Percentiles rank a stretch among this genome's conserved stretches.
phyloP scores from a whole-genome alignment of 2,888 invertebrate species.

The Oxytorus armatus region DNA sequence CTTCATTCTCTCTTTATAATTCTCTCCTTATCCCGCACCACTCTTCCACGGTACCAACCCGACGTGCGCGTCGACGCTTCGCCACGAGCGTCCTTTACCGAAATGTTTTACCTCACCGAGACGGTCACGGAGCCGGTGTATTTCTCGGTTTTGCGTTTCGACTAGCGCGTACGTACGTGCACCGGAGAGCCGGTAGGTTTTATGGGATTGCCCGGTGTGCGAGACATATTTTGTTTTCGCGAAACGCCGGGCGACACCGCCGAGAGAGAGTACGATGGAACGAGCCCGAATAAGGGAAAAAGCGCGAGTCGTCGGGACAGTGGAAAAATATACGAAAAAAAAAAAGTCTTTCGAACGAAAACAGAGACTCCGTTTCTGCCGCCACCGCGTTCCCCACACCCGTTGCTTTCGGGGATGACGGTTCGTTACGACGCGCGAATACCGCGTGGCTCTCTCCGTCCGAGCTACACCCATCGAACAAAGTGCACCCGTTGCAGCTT shows the following conservation, averaged over 20 bases:
- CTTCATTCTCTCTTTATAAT: not conserved
- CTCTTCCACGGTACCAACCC: not conserved
- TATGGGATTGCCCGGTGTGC: constrained; percentile 61
- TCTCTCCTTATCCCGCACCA: constrained; percentile 2
- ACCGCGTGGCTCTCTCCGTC: not conserved
- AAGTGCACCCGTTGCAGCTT: constrained; percentile 41
- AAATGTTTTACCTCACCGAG: constrained; percentile 53
- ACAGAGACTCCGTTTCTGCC: constrained; percentile 45
- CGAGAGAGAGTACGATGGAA: not conserved
- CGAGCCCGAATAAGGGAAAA: constrained; percentile 2
- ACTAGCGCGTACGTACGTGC: not conserved
- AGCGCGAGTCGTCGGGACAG: constrained; percentile 9
- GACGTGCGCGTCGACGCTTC: constrained; percentile 16
- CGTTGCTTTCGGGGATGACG: not conserved
- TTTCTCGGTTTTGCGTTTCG: constrained; percentile 34
- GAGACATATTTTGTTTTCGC: constrained; percentile 53
- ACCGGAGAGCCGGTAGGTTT: constrained; percentile 31
- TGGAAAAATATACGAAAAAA: constrained; percentile 24
- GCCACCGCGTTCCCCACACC: not conserved
- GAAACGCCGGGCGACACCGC: constrained; percentile 5
- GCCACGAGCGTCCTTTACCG: constrained; percentile 31
- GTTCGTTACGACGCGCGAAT: constrained; percentile 37
- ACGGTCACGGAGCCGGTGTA: not conserved
- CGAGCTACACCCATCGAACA: constrained; percentile 40
- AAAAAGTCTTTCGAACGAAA: constrained; percentile 46